Percentiles rank a stretch among this genome's conserved stretches.
Evolutionary conservation across 2,113 vertebrate genomes (phyloP).

Genomic region (Poeciliopsis turrubarensis): DNA sequence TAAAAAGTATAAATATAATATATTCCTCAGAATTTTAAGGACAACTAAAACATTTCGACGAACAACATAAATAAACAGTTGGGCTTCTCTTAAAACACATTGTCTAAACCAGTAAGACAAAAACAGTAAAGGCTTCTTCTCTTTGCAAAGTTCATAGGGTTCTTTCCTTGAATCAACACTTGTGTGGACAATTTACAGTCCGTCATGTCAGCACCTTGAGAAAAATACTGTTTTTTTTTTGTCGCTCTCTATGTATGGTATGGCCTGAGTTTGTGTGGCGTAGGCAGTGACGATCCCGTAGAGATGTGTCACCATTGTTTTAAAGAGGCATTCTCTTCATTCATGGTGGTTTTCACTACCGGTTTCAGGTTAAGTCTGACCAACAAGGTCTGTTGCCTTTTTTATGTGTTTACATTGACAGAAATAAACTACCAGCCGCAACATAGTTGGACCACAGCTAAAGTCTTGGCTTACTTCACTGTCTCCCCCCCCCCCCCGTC

Average conservation of each 20-base stretch:
- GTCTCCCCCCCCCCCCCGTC: slow-evolving; percentile 70
- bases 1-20: slow-evolving; percentile 83
- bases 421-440: slow-evolving; percentile 77
- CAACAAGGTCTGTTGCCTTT: slow-evolving; percentile 56
- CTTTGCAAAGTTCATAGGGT: slow-evolving; percentile 62
- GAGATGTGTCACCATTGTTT: slow-evolving; percentile 69
- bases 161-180: slow-evolving; percentile 50
- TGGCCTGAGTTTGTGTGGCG: slow-evolving; percentile 60
- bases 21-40: slow-evolving; percentile 69
- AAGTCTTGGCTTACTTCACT: slow-evolving; percentile 61
- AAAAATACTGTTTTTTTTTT: slow-evolving; percentile 46
- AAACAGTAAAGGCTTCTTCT: slow-evolving; percentile 69
- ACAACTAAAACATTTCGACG: slow-evolving; percentile 70
- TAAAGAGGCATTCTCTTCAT: slow-evolving; percentile 68
- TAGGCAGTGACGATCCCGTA: slow-evolving; percentile 50
- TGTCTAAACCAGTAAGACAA: slow-evolving; percentile 82
- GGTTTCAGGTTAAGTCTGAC: slow-evolving; percentile 67
- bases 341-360: slow-evolving; percentile 70
- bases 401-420: slow-evolving; percentile 78
- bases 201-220: slow-evolving; percentile 66
- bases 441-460: slow-evolving; percentile 68
- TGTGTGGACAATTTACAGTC: slow-evolving; percentile 59
- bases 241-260: slow-evolving; percentile 7
- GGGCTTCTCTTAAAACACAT: slow-evolving; percentile 64
- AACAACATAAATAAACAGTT: slow-evolving; percentile 74